Evolutionary conservation across 2,797 vertebrate species (phyloP).

Genomic region (Hypotaenidia philippensis): DNA sequence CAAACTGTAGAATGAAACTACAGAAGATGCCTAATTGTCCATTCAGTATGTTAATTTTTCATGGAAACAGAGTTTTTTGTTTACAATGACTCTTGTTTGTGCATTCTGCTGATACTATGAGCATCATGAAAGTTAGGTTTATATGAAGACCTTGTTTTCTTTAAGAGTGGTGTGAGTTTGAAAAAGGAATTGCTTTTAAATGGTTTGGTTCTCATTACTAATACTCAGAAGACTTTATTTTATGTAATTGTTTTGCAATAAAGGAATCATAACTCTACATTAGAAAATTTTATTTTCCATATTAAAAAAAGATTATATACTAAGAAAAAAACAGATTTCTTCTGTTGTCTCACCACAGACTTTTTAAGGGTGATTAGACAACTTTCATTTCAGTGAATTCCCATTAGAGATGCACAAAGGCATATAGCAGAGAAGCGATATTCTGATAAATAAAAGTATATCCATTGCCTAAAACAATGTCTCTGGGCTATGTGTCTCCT

Average conservation of each 20-base stretch:
- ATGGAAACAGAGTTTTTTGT: background rate
- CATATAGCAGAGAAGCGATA: background rate
- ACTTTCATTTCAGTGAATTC: constrained; percentile 16
- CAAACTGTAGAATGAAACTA: background rate
- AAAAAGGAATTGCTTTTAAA: background rate
- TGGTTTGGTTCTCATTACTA: background rate
- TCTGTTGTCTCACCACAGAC: background rate
- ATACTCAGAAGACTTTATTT: background rate
- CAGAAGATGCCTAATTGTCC: background rate
- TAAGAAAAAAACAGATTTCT: background rate
- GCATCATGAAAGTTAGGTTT: background rate
- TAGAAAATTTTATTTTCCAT: background rate
- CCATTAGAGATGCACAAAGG: background rate
- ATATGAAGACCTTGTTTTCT: background rate
- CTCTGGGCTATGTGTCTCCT: background rate
- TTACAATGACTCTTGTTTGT: background rate
- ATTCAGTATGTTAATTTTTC: background rate
- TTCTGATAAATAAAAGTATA: background rate
- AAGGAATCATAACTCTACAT: background rate
- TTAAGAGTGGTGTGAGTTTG: background rate
- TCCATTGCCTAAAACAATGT: background rate
- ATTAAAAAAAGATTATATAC: background rate
- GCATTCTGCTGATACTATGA: background rate
- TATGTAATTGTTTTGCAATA: background rate
- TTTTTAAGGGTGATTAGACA: constrained; percentile 39